phyloP scores from a whole-genome alignment of 1,140 invertebrate species.

The Rhagoletis pomonella region DNA sequence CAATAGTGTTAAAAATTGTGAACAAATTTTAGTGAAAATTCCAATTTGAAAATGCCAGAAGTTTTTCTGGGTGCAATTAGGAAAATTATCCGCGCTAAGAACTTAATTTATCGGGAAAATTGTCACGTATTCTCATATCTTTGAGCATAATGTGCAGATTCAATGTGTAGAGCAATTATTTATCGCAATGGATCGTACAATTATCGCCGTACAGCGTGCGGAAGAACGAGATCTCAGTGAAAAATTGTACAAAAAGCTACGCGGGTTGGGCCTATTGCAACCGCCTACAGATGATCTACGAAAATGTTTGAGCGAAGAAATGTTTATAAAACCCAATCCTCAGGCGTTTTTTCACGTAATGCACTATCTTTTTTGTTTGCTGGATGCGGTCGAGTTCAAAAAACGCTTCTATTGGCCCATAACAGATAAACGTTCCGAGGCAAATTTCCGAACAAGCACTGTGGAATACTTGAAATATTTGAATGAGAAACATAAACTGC shows the following conservation, averaged over 20 bases:
- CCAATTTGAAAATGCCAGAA: neutral
- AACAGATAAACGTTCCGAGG: constrained; percentile 75
- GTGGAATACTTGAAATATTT: constrained; percentile 69
- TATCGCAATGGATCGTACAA: constrained; percentile 65
- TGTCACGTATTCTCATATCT: too few relatives aligned
- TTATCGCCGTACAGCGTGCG: constrained; percentile 67
- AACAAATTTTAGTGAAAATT: neutral
- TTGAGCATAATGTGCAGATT: neutral
- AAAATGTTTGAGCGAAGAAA: constrained; percentile 70
- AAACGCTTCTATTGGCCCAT: constrained; percentile 75
- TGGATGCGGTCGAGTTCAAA: constrained; percentile 74
- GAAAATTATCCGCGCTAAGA: neutral
- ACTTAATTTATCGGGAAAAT: too few relatives aligned
- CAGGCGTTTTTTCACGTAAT: constrained; percentile 75
- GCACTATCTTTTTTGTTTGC: constrained; percentile 74
- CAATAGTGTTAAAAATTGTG: too few relatives aligned
- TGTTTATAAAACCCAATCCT: constrained; percentile 76
- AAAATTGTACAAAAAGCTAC: constrained; percentile 63
- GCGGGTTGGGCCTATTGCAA: constrained; percentile 63
- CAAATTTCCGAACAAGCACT: constrained; percentile 72
- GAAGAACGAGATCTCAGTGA: constrained; percentile 70
- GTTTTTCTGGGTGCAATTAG: neutral
- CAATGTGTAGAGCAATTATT: constrained; percentile 9
- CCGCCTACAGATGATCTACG: constrained; percentile 65
- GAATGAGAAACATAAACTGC: constrained; percentile 69